Conservation (phyloP, 2,113 vertebrate species). For the Nematolebias whitei region DNA sequence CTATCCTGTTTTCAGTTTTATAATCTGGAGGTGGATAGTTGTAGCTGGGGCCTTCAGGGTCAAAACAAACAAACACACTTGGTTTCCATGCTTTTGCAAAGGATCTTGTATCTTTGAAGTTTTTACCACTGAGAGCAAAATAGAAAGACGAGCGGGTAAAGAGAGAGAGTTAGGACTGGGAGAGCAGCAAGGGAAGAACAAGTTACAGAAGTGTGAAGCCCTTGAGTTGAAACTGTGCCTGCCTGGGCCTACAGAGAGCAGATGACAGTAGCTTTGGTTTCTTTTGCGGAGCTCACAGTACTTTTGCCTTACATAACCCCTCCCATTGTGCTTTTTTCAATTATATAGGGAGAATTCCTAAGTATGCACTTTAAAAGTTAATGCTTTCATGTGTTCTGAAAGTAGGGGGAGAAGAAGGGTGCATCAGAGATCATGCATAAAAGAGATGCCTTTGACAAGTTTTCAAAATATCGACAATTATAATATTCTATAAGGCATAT, state of each 20-base stretch:
- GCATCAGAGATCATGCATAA: conserved; percentile 83
- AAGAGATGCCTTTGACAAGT: conserved; percentile 83
- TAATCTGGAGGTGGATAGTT: conserved; percentile 44
- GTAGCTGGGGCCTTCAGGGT: conserved; percentile 54
- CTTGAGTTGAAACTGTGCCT: conserved; percentile 73
- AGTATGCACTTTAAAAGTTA: conserved; percentile 76
- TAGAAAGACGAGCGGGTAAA: conserved; percentile 54
- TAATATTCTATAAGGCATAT: conserved; percentile 62
- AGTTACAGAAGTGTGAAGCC: conserved; percentile 69
- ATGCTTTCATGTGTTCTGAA: conserved; percentile 73
- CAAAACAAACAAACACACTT: conserved; percentile 68
- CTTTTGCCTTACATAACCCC: conserved; percentile 78
- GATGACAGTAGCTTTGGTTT: conserved; percentile 76
- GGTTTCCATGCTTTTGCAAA: conserved; percentile 67
- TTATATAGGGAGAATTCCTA: conserved; percentile 76
- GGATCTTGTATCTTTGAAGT: conserved; percentile 70
- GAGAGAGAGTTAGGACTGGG: conserved; percentile 55
- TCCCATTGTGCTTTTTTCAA: conserved; percentile 74
- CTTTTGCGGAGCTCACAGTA: conserved; percentile 64
- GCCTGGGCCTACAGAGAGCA: conserved; percentile 72
- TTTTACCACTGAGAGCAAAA: conserved; percentile 55
- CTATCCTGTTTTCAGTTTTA: conserved; percentile 7
- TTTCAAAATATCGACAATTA: conserved; percentile 68
- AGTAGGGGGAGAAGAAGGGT: conserved; percentile 80
- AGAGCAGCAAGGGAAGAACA: conserved; percentile 64